Evolutionary conservation across 2,797 vertebrate species (phyloP).

Genomic region (Coregonus ussuriensis): DNA sequence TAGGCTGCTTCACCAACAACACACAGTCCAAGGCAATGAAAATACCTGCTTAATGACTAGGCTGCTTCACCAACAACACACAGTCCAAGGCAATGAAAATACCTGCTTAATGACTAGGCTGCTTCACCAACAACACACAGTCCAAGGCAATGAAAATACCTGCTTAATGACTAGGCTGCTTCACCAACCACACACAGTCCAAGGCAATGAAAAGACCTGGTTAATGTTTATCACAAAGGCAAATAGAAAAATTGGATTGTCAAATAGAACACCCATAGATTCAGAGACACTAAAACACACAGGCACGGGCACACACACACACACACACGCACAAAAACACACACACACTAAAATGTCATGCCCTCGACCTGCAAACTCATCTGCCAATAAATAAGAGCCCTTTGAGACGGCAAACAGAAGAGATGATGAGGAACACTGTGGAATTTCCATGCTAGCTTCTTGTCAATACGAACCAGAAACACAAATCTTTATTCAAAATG

Average conservation of each 20-base stretch:
- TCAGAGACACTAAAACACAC: slow-evolving; percentile 12
- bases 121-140: no score
- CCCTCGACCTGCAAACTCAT: slow-evolving; percentile 15
- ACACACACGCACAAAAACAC: slow-evolving; percentile 47
- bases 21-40: no score
- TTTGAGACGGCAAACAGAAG: slow-evolving; percentile 51
- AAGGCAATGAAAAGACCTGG: slow-evolving; percentile 55
- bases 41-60: no score
- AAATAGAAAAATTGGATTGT: slow-evolving; percentile 63
- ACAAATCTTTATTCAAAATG: neutral
- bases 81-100: no score
- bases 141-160: no score
- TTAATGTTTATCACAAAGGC: slow-evolving; percentile 65
- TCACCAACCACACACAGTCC: slow-evolving; percentile 23
- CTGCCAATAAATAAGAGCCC: slow-evolving; percentile 37
- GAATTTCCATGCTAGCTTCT: no score
- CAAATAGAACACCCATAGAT: slow-evolving; percentile 49
- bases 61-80: no score
- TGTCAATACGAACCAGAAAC: neutral
- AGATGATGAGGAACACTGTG: neutral
- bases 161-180: neutral
- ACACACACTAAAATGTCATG: neutral
- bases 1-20: no score
- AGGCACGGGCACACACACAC: slow-evolving; percentile 3
- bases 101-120: no score